Conservation (phyloP, 1,140 invertebrate genomes). For the Rhyzopertha dominica region DNA sequence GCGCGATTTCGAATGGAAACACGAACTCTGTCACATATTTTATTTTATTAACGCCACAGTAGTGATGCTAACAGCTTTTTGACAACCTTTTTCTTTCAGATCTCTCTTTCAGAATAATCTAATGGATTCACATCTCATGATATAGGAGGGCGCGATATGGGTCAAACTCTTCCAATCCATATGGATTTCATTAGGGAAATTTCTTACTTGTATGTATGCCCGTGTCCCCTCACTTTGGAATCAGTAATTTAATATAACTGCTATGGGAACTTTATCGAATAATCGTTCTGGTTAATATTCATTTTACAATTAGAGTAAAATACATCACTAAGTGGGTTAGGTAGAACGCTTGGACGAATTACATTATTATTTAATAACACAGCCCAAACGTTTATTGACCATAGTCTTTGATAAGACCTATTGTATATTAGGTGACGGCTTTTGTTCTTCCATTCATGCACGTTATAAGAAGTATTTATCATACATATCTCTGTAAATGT, state of each 20-base stretch:
- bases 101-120: not conserved
- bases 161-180: slow-evolving; percentile 1
- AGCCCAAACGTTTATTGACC: slow-evolving; percentile 3
- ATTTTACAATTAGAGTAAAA: slow-evolving; percentile 1
- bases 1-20: too few species aligned
- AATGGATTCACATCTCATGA: slow-evolving; percentile 2
- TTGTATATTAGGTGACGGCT: slow-evolving; percentile 5
- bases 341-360: slow-evolving; percentile 1
- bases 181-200: too few species aligned
- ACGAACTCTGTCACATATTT: too few species aligned
- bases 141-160: slow-evolving; percentile 2
- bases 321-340: not conserved
- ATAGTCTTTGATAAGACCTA: slow-evolving; percentile 2
- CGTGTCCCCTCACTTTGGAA: not conserved
- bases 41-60: too few species aligned
- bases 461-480: too few species aligned
- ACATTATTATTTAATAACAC: slow-evolving; percentile 2
- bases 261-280: too few species aligned
- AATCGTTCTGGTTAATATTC: too few species aligned
- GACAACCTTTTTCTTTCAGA: too few species aligned
- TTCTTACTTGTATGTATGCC: too few species aligned
- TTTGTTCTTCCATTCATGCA: not conserved
- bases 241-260: slow-evolving; percentile 1
- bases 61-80: too few species aligned
- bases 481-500: too few species aligned